A percentile compares a stretch with the other conserved stretches of the same genome.
These are phyloP conservation scores for Eriocheir sinensis DNA, from an alignment of 1,140 invertebrate genomes.

Conservation along the genomic window DNA sequence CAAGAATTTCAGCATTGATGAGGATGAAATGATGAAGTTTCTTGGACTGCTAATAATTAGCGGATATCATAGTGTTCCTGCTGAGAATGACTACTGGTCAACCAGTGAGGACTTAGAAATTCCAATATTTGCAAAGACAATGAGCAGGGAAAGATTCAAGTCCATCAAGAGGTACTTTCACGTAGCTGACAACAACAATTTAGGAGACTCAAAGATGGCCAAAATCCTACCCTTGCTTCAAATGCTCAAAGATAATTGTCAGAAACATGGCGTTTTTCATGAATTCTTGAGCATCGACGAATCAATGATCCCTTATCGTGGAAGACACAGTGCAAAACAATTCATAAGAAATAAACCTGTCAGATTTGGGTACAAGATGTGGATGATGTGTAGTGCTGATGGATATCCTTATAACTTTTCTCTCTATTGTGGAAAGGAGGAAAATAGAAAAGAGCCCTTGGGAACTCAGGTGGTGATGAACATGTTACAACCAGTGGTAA, in stretches of 20 bases:
- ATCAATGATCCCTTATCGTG: not conserved
- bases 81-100: no score
- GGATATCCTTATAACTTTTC: conserved; percentile 28
- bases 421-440: conserved; percentile 35
- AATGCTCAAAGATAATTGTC: not conserved
- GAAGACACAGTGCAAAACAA: conserved; percentile 38
- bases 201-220: not conserved
- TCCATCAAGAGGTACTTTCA: conserved; percentile 33
- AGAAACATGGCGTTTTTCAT: conserved; percentile 29
- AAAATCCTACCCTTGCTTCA: not conserved
- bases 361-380: conserved; percentile 34
- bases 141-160: not conserved
- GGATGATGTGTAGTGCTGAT: conserved; percentile 32
- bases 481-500: conserved; percentile 33
- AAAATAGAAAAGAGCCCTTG: not conserved
- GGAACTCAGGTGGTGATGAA: conserved; percentile 20
- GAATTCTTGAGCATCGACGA: no score
- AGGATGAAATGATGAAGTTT: conserved; percentile 23
- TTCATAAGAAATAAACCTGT: conserved; percentile 41
- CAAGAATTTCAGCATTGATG: conserved; percentile 23
- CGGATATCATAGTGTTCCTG: not conserved
- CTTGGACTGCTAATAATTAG: not conserved
- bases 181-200: not conserved
- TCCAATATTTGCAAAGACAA: no score
- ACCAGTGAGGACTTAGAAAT: no score